phyloP scores from a whole-genome alignment of 1,140 invertebrate genomes.

The Mamestra configurata region DNA sequence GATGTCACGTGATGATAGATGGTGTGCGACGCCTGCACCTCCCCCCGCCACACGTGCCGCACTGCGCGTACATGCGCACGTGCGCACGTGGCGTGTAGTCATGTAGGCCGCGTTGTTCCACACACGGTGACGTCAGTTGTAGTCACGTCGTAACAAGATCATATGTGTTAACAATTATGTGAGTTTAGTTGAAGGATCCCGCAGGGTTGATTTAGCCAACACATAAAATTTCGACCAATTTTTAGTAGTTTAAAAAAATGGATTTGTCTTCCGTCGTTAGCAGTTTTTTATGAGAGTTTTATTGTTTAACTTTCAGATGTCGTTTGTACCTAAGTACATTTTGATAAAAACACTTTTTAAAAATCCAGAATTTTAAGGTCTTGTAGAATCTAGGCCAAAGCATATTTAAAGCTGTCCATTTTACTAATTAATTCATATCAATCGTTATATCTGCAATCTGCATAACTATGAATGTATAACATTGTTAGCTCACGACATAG shows the following conservation, averaged over 20 bases:
- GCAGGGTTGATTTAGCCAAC: background rate
- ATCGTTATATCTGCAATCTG: conserved; percentile 12
- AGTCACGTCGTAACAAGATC: no score
- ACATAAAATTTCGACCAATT: conserved; percentile 35
- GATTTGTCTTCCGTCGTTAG: conserved; percentile 38
- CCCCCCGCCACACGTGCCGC: no score
- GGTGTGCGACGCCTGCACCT: no score
- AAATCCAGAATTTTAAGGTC: background rate
- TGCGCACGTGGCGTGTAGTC: no score
- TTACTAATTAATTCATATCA: conserved; percentile 14
- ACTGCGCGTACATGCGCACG: no score
- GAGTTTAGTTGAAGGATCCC: background rate
- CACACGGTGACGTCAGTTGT: no score
- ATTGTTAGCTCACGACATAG: conserved; percentile 4
- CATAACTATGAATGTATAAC: background rate
- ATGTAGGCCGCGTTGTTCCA: background rate
- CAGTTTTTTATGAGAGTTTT: conserved; percentile 23
- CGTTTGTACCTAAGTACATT: conserved; percentile 9
- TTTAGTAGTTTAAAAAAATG: conserved; percentile 22
- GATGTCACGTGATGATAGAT: background rate
- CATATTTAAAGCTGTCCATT: background rate
- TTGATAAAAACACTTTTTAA: background rate
- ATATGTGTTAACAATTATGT: background rate
- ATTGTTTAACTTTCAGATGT: conserved; percentile 3
- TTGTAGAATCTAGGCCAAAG: background rate